phyloP scores from a whole-genome alignment of 2,113 vertebrate species.

The Halcyon senegalensis region DNA sequence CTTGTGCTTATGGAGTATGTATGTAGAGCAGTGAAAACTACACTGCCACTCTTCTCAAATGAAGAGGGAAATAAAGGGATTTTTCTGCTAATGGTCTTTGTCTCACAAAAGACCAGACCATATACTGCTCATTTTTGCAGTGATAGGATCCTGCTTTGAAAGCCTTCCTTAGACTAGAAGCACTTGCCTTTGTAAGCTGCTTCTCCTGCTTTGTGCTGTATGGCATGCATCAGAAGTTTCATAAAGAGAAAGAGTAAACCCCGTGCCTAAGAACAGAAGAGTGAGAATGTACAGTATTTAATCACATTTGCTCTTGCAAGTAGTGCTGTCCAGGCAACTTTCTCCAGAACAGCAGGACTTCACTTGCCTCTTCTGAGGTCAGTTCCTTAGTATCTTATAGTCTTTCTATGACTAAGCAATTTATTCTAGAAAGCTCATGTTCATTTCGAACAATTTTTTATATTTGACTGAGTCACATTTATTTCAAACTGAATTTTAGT shows the following conservation, averaged over 20 bases:
- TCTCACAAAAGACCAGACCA: neutral
- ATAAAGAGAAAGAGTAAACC: neutral
- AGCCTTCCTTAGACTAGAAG: neutral
- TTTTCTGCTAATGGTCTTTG: neutral
- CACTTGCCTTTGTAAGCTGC: neutral
- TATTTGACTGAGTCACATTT: neutral
- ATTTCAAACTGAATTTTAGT: neutral
- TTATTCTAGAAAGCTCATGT: neutral
- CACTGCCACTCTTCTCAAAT: neutral
- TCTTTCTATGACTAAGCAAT: neutral
- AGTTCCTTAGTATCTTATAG: neutral
- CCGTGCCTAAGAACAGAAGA: neutral
- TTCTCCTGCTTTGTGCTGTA: neutral
- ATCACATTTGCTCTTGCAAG: neutral
- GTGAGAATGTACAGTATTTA: neutral
- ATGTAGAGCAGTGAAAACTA: neutral
- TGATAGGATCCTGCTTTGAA: neutral
- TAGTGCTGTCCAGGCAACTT: neutral
- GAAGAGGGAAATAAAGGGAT: neutral
- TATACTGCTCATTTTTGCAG: neutral
- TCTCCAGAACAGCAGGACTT: neutral
- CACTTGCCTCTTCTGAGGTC: neutral
- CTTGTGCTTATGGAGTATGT: neutral
- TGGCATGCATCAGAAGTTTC: fast-evolving
- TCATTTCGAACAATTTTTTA: neutral